Percentiles rank a stretch among this genome's conserved stretches.
Evolutionary conservation across 2,888 invertebrate species (phyloP).

Genomic region (Hypomecis atomaria): DNA sequence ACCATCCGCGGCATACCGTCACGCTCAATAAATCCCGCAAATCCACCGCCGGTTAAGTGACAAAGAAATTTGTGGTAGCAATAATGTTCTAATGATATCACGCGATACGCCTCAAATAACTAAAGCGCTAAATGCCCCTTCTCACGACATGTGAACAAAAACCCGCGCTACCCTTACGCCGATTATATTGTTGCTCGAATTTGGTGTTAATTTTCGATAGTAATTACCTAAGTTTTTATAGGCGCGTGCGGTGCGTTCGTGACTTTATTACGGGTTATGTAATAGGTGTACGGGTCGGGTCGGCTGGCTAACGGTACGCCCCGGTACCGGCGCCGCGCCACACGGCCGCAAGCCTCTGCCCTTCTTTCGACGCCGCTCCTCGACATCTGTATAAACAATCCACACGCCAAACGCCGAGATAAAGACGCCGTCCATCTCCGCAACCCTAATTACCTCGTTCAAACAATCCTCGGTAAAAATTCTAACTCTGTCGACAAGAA

Average conservation of each 20-base stretch:
- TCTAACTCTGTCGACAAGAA: slow-evolving; percentile 71
- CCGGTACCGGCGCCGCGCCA: slow-evolving; percentile 54
- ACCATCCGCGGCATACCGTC: slow-evolving; percentile 56
- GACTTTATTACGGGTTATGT: slow-evolving; percentile 51
- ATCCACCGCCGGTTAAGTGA: slow-evolving; percentile 67
- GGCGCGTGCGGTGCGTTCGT: slow-evolving; percentile 52
- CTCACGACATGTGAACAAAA: slow-evolving; percentile 59
- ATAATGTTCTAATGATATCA: slow-evolving; percentile 72
- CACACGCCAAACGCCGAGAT: slow-evolving; percentile 35
- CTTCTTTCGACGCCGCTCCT: slow-evolving; percentile 21
- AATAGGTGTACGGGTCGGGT: slow-evolving; percentile 45
- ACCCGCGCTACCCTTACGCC: slow-evolving; percentile 53
- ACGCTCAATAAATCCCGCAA: slow-evolving; percentile 66
- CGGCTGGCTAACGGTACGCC: slow-evolving; percentile 66
- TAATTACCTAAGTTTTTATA: slow-evolving; percentile 60
- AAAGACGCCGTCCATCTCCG: slow-evolving; percentile 48
- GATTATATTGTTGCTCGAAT: slow-evolving; percentile 56
- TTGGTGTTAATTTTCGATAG: slow-evolving; percentile 58
- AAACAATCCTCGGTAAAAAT: slow-evolving; percentile 76
- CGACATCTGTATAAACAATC: slow-evolving; percentile 25
- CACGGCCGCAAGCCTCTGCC: not conserved
- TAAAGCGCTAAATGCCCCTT: slow-evolving; percentile 67
- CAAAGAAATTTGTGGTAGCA: slow-evolving; percentile 73
- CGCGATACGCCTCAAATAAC: slow-evolving; percentile 67
- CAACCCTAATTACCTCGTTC: slow-evolving; percentile 73